Percentiles rank a stretch among this genome's conserved stretches.
Evolutionary conservation across 1,140 invertebrate genomes (phyloP).

Genomic region (Leptinotarsa lineolata): DNA sequence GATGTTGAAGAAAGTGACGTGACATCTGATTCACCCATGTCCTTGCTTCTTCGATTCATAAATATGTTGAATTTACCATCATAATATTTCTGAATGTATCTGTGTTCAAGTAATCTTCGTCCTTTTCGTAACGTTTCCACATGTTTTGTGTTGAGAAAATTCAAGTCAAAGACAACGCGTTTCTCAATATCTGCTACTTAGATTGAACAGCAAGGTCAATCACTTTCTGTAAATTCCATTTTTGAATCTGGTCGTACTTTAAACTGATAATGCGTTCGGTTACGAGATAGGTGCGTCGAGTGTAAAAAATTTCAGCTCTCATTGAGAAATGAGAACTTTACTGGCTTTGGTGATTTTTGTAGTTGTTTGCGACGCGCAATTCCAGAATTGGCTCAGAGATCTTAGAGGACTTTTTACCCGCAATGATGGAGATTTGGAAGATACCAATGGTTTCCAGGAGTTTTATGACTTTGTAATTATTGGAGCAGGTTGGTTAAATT

Average conservation of each 20-base stretch:
- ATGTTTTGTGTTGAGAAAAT: not conserved
- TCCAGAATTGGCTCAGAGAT: conserved; percentile 19
- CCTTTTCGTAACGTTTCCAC: not conserved
- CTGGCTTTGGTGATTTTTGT: conserved; percentile 5
- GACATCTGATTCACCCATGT: not conserved
- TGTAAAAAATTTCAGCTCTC: no score
- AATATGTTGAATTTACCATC: not conserved
- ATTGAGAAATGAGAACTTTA: conserved; percentile 16
- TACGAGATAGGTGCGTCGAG: no score
- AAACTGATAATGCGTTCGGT: not conserved
- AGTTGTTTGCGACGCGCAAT: conserved; percentile 21
- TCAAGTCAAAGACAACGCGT: not conserved
- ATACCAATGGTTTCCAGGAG: conserved; percentile 24
- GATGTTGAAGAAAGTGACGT: no score
- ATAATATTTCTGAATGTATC: no score
- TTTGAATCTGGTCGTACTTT: not conserved
- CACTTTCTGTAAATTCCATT: not conserved
- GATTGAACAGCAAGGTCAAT: not conserved
- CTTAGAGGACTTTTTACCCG: conserved; percentile 23
- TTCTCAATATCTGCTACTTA: not conserved
- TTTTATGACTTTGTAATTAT: conserved; percentile 47
- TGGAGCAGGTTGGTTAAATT: conserved; percentile 53
- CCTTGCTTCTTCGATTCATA: not conserved
- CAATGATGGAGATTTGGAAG: conserved; percentile 18
- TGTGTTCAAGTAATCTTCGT: no score